These are phyloP conservation scores for Aldrovandia affinis DNA, from an alignment of 2,797 vertebrate species.

Conservation along the genomic window DNA sequence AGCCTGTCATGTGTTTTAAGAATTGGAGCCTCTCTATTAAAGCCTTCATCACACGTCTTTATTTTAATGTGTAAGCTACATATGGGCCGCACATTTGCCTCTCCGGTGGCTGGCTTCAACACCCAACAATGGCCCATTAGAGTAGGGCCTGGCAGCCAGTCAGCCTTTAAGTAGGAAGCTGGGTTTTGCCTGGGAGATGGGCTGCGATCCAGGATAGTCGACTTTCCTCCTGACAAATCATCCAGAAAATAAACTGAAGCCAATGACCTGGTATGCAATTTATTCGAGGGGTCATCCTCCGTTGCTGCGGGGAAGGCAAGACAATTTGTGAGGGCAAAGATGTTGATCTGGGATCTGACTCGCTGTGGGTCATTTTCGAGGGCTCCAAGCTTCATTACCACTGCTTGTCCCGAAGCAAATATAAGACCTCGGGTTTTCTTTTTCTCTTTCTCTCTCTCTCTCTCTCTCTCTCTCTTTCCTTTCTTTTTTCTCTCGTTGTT, in stretches of 20 bases:
- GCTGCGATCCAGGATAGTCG: conserved; percentile 48
- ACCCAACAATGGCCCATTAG: conserved; percentile 51
- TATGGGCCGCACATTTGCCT: conserved; percentile 69
- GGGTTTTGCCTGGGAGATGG: conserved; percentile 44
- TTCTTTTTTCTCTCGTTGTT: background rate
- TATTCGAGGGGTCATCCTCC: conserved; percentile 31
- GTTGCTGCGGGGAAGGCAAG: conserved; percentile 3
- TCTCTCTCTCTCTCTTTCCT: background rate
- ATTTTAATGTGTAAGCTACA: conserved; percentile 67
- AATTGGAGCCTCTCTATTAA: conserved; percentile 67
- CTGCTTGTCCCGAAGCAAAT: conserved; percentile 22
- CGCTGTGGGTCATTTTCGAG: conserved; percentile 14
- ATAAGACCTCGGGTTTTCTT: conserved; percentile 10
- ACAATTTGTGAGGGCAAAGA: conserved; percentile 25
- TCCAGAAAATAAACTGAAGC: conserved; percentile 40
- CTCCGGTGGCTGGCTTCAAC: conserved; percentile 58
- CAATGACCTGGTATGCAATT: conserved; percentile 44
- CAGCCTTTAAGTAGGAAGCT: conserved; percentile 41
- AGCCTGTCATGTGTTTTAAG: conserved; percentile 68
- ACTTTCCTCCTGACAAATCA: conserved; percentile 43
- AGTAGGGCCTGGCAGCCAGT: conserved; percentile 56
- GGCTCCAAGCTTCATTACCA: conserved; percentile 25
- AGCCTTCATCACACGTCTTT: conserved; percentile 69
- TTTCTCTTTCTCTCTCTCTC: background rate
- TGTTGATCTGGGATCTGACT: conserved; percentile 21